Conservation (phyloP, 2,888 invertebrate genomes). For the Leptopterna dolabrata region DNA sequence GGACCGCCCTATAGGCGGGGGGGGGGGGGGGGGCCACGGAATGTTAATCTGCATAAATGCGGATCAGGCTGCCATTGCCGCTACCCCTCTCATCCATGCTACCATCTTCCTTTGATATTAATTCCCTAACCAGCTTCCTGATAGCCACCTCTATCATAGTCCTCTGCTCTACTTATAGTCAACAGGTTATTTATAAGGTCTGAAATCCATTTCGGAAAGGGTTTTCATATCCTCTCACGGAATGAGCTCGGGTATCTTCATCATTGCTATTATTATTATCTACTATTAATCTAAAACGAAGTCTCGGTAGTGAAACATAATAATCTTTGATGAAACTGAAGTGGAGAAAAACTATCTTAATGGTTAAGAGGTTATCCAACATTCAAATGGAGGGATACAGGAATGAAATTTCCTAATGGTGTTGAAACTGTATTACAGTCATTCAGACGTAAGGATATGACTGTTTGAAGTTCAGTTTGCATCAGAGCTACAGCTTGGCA, state of each 20-base stretch:
- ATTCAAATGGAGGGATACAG: no score
- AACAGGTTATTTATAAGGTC: conserved; percentile 54
- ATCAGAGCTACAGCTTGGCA: no score
- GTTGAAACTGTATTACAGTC: no score
- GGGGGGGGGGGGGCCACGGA: conserved; percentile 38
- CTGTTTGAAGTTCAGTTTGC: no score
- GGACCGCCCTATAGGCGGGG: conserved; percentile 25
- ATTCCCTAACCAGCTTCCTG: conserved; percentile 55
- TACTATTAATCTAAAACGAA: conserved; percentile 17
- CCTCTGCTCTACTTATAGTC: conserved; percentile 53
- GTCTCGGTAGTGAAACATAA: background rate
- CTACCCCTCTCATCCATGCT: background rate
- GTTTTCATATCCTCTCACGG: conserved; percentile 33
- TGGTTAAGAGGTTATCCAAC: background rate
- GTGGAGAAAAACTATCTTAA: background rate
- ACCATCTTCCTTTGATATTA: conserved; percentile 46
- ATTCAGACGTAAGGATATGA: no score
- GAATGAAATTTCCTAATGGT: no score
- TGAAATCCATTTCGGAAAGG: conserved; percentile 49
- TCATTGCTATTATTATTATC: conserved; percentile 16
- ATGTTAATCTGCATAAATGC: conserved; percentile 56
- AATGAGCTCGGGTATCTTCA: conserved; percentile 33
- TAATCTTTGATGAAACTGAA: conserved; percentile 1
- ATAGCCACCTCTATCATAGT: conserved; percentile 52
- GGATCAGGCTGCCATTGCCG: conserved; percentile 32